Percentiles rank a stretch among this genome's conserved stretches.
phyloP scores from a whole-genome alignment of 2,888 invertebrate species.

The Cephus runcator region DNA sequence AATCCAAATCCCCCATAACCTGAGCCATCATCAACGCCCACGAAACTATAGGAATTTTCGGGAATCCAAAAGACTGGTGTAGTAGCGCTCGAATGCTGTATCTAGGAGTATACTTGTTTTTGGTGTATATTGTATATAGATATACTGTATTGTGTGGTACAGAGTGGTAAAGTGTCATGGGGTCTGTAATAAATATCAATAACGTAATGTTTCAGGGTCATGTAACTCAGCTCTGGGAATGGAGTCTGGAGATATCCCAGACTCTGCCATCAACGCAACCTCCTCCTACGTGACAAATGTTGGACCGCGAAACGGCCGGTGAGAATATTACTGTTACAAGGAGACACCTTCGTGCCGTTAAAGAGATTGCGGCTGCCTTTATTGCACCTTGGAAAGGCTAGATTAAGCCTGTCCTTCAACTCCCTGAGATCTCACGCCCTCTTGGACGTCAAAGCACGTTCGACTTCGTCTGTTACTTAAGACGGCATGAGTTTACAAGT shows the following conservation, averaged over 20 bases:
- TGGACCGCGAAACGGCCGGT: conserved; percentile 79
- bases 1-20: neutral
- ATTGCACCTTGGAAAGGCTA: neutral
- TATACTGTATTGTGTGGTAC: neutral
- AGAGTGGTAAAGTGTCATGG: neutral
- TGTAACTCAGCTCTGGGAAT: conserved; percentile 76
- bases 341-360: neutral
- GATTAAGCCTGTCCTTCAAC: neutral
- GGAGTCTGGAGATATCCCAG: conserved; percentile 77
- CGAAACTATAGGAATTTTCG: neutral
- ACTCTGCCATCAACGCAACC: conserved; percentile 76
- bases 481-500: neutral
- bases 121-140: neutral
- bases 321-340: conserved; percentile 40
- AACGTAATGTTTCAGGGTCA: conserved; percentile 66
- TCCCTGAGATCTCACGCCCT: neutral
- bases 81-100: neutral
- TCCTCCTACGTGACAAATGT: conserved; percentile 78
- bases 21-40: neutral
- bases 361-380: conserved; percentile 1
- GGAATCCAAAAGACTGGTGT: neutral
- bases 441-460: neutral
- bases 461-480: neutral
- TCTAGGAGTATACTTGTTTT: neutral
- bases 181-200: conserved; percentile 10